Evolutionary conservation across 2,113 vertebrate genomes (phyloP), one percentile per base, ranked within the genome.

Genomic region (Gyps fulvus): DNA sequence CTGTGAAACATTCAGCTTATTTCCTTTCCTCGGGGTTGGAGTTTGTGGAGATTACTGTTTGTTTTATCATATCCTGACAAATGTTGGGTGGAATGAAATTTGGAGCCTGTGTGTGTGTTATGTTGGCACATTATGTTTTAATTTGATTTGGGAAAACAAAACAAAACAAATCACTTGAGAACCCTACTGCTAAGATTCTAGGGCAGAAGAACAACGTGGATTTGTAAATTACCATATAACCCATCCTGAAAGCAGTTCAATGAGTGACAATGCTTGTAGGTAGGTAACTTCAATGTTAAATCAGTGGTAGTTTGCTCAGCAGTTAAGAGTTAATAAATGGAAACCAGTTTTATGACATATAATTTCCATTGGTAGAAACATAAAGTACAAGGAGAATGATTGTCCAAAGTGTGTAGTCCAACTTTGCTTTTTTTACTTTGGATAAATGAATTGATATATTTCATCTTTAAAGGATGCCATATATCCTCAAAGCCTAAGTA

Each of bases 281-380:
- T 81, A 26, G 43, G 40, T 49, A 67, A 83, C 50, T 90, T 86
- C 45, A 27, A 5, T 40, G 25, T 88, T 91, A 91, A 57, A 65
- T 31, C 26, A 36, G 38, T 79, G 43, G 36, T 58, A 49, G 62
- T 69, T 83, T 43, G 36, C 55, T 72, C 57, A 73, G 45, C 20
- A 82, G 34, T 47, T 69, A 65, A 91, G n/a, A 93, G 65, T 76
- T 70, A 83, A 43, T 52, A 86, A 81, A 85, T 57, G 66, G 61
- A 92, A 95, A 95, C 12, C 25, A 18, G 16, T 79, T 83, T 87
- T 88, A 65, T 74, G 54, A 50, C 29, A n/a, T 84, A 54, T 63
- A 58, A 90, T 97, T 96, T 97, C 15, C 70, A 90, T 38, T 94
- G 54, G 38, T 86, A 71, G 25, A 80, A 96, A 93, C 63, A 29